Conservation (phyloP, 2,797 vertebrate species). For the Psittacula echo region DNA sequence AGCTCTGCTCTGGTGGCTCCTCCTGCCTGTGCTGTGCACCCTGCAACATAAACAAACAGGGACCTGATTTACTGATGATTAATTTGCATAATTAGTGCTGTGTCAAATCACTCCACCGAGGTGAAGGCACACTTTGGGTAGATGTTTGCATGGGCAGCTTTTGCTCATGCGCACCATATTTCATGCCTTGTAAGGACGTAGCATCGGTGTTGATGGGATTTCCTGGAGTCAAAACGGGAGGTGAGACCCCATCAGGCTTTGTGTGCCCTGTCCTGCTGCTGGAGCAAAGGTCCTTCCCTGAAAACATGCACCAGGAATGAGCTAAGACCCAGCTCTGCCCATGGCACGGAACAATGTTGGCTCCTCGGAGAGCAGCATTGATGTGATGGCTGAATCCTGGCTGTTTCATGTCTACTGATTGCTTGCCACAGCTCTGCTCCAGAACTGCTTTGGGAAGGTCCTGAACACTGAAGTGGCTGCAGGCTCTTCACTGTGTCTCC, state of each 20-base stretch:
- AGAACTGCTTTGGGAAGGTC: background rate
- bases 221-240: fast-evolving
- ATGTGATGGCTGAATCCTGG: fast-evolving
- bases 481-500: background rate
- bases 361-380: background rate
- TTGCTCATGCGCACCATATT: background rate
- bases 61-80: constrained; percentile 30
- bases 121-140: background rate
- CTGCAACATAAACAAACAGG: background rate
- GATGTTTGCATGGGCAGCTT: background rate
- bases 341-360: background rate
- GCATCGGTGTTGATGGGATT: background rate
- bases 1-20: background rate
- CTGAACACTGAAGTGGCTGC: fast-evolving
- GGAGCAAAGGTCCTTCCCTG: background rate
- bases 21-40: background rate
- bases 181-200: fast-evolving
- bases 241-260: background rate
- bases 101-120: background rate
- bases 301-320: background rate
- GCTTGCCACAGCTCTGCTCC: fast-evolving
- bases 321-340: background rate
- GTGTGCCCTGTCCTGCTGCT: background rate
- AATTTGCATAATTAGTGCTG: constrained; percentile 53
- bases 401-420: fast-evolving